phyloP scores from a whole-genome alignment of 2,797 vertebrate genomes.

The Hipposideros larvatus region DNA sequence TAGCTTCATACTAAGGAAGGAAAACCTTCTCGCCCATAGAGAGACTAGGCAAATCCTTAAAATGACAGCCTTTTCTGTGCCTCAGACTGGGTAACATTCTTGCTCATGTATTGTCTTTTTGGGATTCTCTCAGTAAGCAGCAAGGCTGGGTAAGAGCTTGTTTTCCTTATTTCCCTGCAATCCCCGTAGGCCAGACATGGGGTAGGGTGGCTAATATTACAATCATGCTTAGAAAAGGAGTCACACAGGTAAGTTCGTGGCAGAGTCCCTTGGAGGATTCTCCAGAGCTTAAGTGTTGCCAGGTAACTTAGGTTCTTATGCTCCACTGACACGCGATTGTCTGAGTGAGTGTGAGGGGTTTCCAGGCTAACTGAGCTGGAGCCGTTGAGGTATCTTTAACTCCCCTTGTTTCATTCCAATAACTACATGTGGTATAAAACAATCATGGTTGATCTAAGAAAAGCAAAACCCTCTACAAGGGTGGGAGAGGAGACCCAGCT shows the following conservation, averaged over 20 bases:
- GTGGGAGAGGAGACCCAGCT: too few species aligned
- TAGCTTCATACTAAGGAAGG: neutral
- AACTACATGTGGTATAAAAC: neutral
- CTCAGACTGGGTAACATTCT: neutral
- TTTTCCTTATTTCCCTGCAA: neutral
- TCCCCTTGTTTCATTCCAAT: neutral
- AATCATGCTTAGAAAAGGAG: neutral
- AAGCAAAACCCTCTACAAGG: neutral
- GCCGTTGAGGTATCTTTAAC: neutral
- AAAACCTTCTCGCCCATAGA: neutral
- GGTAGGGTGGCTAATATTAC: too few species aligned
- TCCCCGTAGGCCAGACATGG: too few species aligned
- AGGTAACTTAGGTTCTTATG: too few species aligned
- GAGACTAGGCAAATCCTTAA: neutral
- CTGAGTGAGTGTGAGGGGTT: too few species aligned
- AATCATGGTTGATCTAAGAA: too few species aligned
- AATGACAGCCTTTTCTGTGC: neutral
- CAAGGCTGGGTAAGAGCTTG: neutral
- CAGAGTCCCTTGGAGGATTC: neutral
- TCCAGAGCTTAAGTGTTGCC: neutral
- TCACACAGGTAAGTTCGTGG: fast-evolving
- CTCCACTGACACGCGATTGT: fast-evolving
- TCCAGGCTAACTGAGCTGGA: fast-evolving
- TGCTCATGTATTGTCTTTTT: neutral
- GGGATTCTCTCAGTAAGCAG: neutral